phyloP scores from a whole-genome alignment of 2,888 invertebrate species.

The Saturnia japonica region DNA sequence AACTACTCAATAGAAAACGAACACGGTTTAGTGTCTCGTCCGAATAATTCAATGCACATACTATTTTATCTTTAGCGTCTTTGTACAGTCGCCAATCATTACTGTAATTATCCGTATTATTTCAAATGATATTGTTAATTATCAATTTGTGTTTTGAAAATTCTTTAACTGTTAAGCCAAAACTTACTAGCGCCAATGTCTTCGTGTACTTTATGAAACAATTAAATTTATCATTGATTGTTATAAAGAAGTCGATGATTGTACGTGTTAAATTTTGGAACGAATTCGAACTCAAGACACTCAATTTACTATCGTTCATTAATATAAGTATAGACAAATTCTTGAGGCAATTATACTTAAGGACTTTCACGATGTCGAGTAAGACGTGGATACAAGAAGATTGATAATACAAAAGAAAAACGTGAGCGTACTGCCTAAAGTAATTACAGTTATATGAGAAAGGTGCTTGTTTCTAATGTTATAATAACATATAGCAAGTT shows the following conservation, averaged over 20 bases:
- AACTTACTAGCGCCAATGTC: too few species aligned
- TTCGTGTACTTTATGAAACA: not conserved
- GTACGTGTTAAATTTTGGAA: not conserved
- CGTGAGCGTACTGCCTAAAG: conserved; percentile 56
- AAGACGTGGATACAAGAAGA: conserved; percentile 59
- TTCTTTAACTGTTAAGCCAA: too few species aligned
- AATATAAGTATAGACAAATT: conserved; percentile 34
- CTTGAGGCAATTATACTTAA: conserved; percentile 46
- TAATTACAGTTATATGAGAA: conserved; percentile 67
- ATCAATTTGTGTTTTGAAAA: not conserved
- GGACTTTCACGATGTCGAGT: conserved; percentile 65
- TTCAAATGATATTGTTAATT: not conserved
- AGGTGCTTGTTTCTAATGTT: conserved; percentile 62
- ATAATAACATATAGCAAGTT: conserved; percentile 66
- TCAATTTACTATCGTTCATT: not conserved
- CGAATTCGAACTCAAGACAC: not conserved
- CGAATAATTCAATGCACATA: not conserved
- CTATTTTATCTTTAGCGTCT: not conserved
- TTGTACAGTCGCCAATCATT: not conserved
- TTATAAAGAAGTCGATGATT: not conserved
- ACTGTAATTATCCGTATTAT: not conserved
- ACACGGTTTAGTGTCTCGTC: not conserved
- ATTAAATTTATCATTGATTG: not conserved
- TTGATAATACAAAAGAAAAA: conserved; percentile 64
- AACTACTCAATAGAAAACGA: not conserved